Base-by-base conservation (phyloP, 37 sponge, comb jelly and placozoan genomes). In the Amphimedon queenslandica region DNA sequence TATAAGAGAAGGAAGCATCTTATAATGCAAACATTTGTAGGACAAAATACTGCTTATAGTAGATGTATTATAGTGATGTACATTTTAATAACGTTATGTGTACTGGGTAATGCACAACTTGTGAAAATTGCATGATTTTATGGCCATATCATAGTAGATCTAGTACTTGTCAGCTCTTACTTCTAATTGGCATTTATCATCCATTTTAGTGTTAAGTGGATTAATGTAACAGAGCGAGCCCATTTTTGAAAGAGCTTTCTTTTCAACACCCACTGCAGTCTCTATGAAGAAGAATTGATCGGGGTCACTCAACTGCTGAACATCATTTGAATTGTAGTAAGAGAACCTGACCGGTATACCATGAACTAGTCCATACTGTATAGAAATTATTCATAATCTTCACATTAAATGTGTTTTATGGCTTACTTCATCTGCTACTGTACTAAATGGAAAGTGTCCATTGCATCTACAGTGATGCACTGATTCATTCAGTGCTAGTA, bases 181-280 rank as follows among this genome's bases (percentile, higher is more conserved):
- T 70, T 92, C 89, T 37, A 92, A 34, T 31, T 92, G 69, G 64
- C 85, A 78, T 63, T 38, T 76, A 69, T 92, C 87, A 47, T 87
- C 73, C 77, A 92, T 57, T 47, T 81, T 88, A 36, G 77, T 81
- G 78, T 84, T 83, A 51, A 88, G 74, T 21, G 93, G 93, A 11
- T 78, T 78, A 33, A 92, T 73, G 61, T 92, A 92, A 80, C 93
- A 92, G 41, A 23, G 13, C 11, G 88, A 70, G 0, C 93, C 93
- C 16, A 92, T 29, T 30, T 89, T 36, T 4, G 88, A 89, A 40
- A 92, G 86, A 18, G 84, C 93, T 20, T 84, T 90, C 25, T 80
- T 82, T 63, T 68, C 72, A 35, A 92, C 93, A 11, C 93, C 93
- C 20, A 92, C 72, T 30, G 93, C 89, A 36, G 93, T 84, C 77